Percentiles rank a stretch among this genome's conserved stretches.
Evolutionary conservation across 2,888 invertebrate genomes (phyloP).

Genomic region (Cataglyphis cursor): DNA sequence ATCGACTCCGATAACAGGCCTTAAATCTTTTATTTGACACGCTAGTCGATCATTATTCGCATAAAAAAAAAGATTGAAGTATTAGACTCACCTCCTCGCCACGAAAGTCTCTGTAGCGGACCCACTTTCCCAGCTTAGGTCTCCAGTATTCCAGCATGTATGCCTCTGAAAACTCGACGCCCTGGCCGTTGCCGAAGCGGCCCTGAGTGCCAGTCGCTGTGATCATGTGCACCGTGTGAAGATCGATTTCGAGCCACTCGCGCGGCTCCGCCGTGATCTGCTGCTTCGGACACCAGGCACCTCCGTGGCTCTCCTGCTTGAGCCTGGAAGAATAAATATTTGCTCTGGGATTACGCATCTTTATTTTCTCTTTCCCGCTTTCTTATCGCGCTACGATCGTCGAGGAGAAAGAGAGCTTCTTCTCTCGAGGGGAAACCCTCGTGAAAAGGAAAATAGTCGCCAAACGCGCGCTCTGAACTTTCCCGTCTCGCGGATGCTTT

Average conservation of each 20-base stretch:
- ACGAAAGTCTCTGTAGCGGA: constrained; percentile 91
- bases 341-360: constrained; percentile 70
- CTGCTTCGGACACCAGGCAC: constrained; percentile 97
- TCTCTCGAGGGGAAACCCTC: not conserved
- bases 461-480: constrained; percentile 23
- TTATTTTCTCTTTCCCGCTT: constrained; percentile 62
- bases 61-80: not conserved
- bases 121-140: constrained; percentile 93
- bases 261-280: constrained; percentile 92
- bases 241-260: constrained; percentile 94
- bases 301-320: constrained; percentile 93
- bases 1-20: not conserved
- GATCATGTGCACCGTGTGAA: constrained; percentile 93
- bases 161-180: constrained; percentile 94
- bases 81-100: constrained; percentile 91
- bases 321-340: constrained; percentile 89
- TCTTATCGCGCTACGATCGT: constrained; percentile 22
- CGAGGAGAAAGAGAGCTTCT: constrained; percentile 11
- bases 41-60: not conserved
- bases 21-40: not conserved
- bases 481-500: constrained; percentile 29
- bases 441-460: constrained; percentile 43
- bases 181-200: constrained; percentile 96
- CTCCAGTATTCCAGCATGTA: constrained; percentile 95
- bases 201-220: constrained; percentile 95